Conservation (phyloP, 2,888 invertebrate genomes). For the Pherbina coryleti region DNA sequence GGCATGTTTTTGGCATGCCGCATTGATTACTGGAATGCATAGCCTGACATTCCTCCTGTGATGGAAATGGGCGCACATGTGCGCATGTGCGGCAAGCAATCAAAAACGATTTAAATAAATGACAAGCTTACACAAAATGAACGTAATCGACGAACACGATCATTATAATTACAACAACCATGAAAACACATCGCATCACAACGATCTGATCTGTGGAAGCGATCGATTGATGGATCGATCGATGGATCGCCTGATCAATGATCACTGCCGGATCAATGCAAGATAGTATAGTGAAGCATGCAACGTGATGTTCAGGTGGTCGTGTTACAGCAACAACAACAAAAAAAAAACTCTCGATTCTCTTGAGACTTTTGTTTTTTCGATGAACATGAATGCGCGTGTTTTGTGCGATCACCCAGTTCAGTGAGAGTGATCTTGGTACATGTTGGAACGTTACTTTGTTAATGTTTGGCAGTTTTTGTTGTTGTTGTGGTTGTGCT, state of each 20-base stretch:
- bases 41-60: not conserved
- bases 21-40: conserved; percentile 27
- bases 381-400: not conserved
- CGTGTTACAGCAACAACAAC: not conserved
- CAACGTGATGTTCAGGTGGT: conserved; percentile 26
- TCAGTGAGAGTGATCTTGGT: conserved; percentile 44
- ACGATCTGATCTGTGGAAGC: not conserved
- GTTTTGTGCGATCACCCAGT: not conserved
- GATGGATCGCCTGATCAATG: conserved; percentile 17
- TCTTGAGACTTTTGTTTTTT: not conserved
- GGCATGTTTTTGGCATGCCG: conserved; percentile 30
- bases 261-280: conserved; percentile 12
- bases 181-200: conserved; percentile 14
- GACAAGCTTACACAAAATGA: conserved; percentile 51
- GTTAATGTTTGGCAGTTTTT: not conserved
- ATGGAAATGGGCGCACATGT: not conserved
- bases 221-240: conserved; percentile 15
- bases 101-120: conserved; percentile 58
- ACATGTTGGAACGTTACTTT: conserved; percentile 5
- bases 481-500: conserved; percentile 4
- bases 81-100: conserved; percentile 2
- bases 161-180: conserved; percentile 42
- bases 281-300: not conserved
- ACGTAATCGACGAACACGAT: conserved; percentile 41
- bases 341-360: not conserved